These are phyloP conservation scores for Pseudopodoces humilis DNA, from an alignment of 2,113 vertebrate genomes.

Conservation along the genomic window DNA sequence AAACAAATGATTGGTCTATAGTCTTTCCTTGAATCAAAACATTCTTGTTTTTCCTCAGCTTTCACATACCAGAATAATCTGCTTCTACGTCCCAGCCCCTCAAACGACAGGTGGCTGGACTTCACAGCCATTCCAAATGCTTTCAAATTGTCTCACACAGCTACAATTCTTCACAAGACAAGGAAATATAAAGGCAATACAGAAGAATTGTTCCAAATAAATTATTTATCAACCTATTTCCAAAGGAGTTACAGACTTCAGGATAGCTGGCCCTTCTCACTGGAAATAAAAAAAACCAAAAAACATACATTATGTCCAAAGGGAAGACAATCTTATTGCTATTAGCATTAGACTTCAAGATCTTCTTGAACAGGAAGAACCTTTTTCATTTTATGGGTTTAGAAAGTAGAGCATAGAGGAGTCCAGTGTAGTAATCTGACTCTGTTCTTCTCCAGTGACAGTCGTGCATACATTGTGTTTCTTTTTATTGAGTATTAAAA, in stretches of 20 bases:
- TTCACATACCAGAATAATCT: not conserved
- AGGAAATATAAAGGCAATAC: not conserved
- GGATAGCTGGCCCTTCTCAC: not conserved
- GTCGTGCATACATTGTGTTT: not conserved
- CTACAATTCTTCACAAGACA: not conserved
- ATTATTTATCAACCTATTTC: not conserved
- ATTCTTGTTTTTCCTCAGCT: not conserved
- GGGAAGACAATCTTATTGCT: not conserved
- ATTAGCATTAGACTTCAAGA: not conserved
- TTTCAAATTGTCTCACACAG: not conserved
- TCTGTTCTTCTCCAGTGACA: not conserved
- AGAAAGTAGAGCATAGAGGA: not conserved
- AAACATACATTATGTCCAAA: not conserved
- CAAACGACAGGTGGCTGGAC: not conserved
- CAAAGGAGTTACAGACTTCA: not conserved
- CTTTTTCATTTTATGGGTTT: not conserved
- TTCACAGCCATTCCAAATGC: not conserved
- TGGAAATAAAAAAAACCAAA: not conserved
- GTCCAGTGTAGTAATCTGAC: not conserved
- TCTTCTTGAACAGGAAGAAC: not conserved
- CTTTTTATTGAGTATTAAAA: not conserved
- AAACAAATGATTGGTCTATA: not conserved
- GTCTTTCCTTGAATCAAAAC: not conserved
- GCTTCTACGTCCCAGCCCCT: not conserved
- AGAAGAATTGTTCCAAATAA: not conserved